Evolutionary conservation across 2,888 invertebrate species (phyloP), one percentile per base, ranked within the genome.

Genomic region (Apodemia duryi): DNA sequence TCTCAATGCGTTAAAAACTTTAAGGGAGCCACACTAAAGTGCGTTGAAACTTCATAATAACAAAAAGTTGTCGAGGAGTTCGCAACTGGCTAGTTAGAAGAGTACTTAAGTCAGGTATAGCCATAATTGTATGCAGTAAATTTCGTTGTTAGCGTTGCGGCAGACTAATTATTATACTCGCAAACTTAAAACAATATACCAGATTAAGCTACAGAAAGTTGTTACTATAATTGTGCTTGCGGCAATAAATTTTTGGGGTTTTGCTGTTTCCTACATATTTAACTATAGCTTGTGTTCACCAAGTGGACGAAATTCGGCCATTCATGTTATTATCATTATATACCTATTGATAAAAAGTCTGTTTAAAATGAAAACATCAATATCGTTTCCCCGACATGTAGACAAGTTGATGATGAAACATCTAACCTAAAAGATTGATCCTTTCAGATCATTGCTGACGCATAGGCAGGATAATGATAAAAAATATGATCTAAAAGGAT

Each of bases 121-220:
- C 60, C 60, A 5, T 60, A 60, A 60, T 60, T 35, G 60, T 60
- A 32, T 7, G 35, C 60, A 32, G 60, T 35, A 32, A 60, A 35
- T 35, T 32, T 60, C 60, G 60, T 35, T 60, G 60, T 35, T 60
- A 60, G 13, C 60, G 60, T 6, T 60, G 60, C 13, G 60, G 57
- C 57, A 57, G 11, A 60, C 60, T 60, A 60, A 60, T 60, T 60
- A 35, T 35, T 60, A 60, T 60, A 60, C 13, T 60, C 35, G 13
- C 13, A 7, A 35, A 60, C 57, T 60, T 60, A 35, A 60, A 60
- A 60, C 57, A 60, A 60, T 60, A 57, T 57, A 57, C 32, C 32
- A 32, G 57, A 57, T 57, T 57, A 32, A 32, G 13, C 57, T 32
- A 5, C 49, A 49, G 49, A 49, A 13, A 49, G 5, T 49, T 49